Base-by-base conservation (phyloP, 2,888 invertebrate genomes). In the Eupsilia transversa region DNA sequence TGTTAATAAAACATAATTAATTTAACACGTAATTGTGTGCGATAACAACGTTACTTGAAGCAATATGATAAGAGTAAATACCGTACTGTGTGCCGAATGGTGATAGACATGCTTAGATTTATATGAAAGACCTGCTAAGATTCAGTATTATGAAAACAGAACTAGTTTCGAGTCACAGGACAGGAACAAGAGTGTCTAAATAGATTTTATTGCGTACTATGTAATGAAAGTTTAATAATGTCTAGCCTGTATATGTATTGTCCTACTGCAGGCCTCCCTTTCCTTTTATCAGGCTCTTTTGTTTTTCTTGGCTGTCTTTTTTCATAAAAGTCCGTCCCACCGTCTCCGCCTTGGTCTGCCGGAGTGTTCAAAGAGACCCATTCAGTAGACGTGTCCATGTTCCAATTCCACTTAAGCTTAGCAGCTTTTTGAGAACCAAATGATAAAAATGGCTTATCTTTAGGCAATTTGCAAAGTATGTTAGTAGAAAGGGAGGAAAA, bases 11-110 rank as follows among this genome's bases (percentile, higher is more conserved):
- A 72, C 59, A 56, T n/a, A 23, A 71, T 75, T 81, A n/a, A 76
- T 72, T 77, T 72, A 72, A 80, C 77, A 69, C 65, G 43, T 80
- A 59, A 78, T 69, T 82, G 41, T 54, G 64, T 61, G 43, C 68
- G 65, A 77, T 78, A 77, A 72, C 57, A 65, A 65, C 27, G 1
- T 38, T 70, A 33, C 27, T 57, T 78, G 7, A 17, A 66, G 52
- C 20, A 69, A 41, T 67, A 57, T 70, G 68, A 77, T 80, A 72
- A 80, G 30, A 72, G 12, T 7, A 43, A 46, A 35, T 67, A 30
- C 10, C 5, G 59, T 67, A 52, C 52, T 46, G 38, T n/a, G 20
- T 68, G 30, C 52, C 65, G 49, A 66, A 61, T 61, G 2, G n/a
- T 52, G 63, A 63, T 80, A 64, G 64, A 54, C n/a, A 46, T 49